Evolutionary conservation across 2,113 vertebrate genomes (phyloP), one percentile per base, ranked within the genome.

Genomic region (Embiotoca jacksoni): DNA sequence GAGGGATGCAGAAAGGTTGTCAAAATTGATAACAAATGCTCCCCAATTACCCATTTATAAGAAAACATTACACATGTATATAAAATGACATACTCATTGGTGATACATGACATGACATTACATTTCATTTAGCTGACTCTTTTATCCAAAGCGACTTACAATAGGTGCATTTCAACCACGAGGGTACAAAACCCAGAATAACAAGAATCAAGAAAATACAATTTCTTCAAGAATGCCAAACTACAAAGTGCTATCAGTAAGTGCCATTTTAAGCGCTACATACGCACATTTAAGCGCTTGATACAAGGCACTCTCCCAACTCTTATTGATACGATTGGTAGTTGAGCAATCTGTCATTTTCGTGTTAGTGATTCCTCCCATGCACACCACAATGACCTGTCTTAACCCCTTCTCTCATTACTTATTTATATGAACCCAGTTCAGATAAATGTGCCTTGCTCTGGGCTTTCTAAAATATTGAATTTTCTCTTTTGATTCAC

Each of bases 401-500:
- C 41, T 68, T 77, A 72, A 87, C 75, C 81, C 78, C 84, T 78
- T 54, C 49, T 57, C 58, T 72, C 47, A 66, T 80, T 64, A 81
- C 39, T 52, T 69, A 77, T 92, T 84, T 54, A 88, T 70, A 59
- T 65, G 55, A 77, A 47, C 81, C 75, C 50, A 59, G 61, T 75
- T 90, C 72, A 76, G 56, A 83, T 82, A 78, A 76, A 71, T 72
- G 66, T 36, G 62, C 69, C 23, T 56, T 63, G 73, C 74, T 71
- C 64, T 71, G 62, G 75, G 80, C 33, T 56, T 61, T 76, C 39
- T 69, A 55, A 85, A 80, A 80, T 82, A 86, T 85, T 86, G 72
- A 8, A 84, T 83, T 85, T 86, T 74, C 76, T 69, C 66, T 80
- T 90, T 84, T 78, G 64, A 84, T 80, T 53, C 53, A 31, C 62